phyloP scores from a whole-genome alignment of 2,888 invertebrate genomes.

The Agonum fuliginosum region DNA sequence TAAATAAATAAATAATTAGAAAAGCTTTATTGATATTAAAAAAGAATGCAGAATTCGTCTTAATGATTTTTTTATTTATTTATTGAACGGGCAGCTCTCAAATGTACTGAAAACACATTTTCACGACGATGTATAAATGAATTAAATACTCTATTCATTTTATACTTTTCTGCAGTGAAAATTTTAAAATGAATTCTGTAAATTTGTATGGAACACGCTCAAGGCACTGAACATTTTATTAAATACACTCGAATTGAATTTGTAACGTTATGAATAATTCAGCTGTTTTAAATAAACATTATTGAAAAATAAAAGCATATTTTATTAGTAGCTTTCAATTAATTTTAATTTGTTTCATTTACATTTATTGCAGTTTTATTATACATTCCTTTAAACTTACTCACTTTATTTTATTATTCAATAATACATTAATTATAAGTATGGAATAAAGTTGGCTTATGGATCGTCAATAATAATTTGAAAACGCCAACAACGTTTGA shows the following conservation, averaged over 20 bases:
- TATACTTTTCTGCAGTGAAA: background rate
- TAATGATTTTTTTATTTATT: no score
- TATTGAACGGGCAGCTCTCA: background rate
- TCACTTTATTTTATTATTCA: no score
- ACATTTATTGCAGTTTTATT: no score
- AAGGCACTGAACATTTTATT: conserved; percentile 15
- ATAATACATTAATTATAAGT: no score
- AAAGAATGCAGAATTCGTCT: no score
- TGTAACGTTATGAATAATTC: conserved; percentile 5
- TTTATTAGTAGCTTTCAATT: background rate
- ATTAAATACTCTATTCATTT: conserved; percentile 1
- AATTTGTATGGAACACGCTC: background rate
- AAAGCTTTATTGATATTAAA: no score
- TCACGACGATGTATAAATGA: background rate
- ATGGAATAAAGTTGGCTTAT: no score
- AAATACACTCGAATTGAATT: conserved; percentile 14
- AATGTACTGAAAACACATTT: background rate
- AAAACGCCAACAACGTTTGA: no score
- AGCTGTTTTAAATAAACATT: conserved; percentile 30
- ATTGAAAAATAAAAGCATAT: background rate
- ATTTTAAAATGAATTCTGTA: background rate
- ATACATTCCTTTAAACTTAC: no score
- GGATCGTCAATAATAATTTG: no score
- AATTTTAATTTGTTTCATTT: background rate
- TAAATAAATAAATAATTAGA: no score